Conservation (phyloP, 2,797 vertebrate genomes). For the Hemibagrus guttatus region DNA sequence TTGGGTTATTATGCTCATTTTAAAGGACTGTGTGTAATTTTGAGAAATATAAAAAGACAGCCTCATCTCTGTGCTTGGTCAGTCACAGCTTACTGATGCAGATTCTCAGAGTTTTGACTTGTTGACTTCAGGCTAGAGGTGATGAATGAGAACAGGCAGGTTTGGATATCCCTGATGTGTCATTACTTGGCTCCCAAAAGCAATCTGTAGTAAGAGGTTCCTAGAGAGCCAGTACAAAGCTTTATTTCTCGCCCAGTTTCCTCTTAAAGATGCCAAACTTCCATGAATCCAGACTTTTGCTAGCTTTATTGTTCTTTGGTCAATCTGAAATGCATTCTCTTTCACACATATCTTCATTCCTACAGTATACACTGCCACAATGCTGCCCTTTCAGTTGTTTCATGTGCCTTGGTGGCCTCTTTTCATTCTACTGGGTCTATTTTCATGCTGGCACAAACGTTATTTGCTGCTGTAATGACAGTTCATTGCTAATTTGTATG, state of each 20-base stretch:
- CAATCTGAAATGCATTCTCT: conserved; percentile 21
- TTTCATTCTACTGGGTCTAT: background rate
- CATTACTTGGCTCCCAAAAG: background rate
- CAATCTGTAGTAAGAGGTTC: background rate
- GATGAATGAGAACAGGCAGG: conserved; percentile 8
- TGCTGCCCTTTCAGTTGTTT: background rate
- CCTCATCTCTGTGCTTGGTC: background rate
- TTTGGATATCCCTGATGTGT: conserved; percentile 5
- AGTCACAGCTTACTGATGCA: background rate
- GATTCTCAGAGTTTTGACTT: background rate
- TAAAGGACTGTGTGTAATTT: background rate
- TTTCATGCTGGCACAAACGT: background rate
- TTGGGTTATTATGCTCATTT: background rate
- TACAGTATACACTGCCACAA: background rate
- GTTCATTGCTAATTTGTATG: background rate
- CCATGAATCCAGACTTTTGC: conserved; percentile 2
- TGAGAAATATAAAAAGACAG: background rate
- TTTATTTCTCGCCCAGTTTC: background rate
- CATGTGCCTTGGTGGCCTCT: background rate
- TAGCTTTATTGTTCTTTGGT: conserved; percentile 20
- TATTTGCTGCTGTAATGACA: background rate
- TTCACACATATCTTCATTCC: background rate
- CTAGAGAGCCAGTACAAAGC: conserved; percentile 4
- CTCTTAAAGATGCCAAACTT: conserved; percentile 14
- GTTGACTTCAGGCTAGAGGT: conserved; percentile 1